Percentiles rank a stretch among this genome's conserved stretches.
phyloP scores from a whole-genome alignment of 2,888 invertebrate genomes.

The Schizaphis graminum region DNA sequence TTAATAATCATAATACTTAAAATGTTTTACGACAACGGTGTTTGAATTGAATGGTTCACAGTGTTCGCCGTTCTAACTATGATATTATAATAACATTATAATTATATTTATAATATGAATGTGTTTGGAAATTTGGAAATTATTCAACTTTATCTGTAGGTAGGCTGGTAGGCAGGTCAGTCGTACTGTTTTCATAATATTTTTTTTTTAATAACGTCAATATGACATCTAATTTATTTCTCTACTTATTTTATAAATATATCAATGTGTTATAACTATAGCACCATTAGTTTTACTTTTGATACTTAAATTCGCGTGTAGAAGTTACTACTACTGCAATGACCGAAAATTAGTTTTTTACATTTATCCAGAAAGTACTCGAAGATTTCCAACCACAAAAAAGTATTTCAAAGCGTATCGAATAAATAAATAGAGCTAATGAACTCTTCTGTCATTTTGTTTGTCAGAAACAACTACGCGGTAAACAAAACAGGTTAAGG shows the following conservation, averaged over 20 bases:
- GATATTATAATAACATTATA: not conserved
- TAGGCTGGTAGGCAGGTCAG: not conserved
- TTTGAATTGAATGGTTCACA: not conserved
- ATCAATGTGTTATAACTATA: not conserved
- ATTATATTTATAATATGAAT: not conserved
- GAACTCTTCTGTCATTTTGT: not conserved
- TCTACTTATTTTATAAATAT: not conserved
- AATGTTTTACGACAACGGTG: not conserved
- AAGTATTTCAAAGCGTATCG: not conserved
- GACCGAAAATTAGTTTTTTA: not conserved
- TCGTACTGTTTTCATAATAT: not conserved
- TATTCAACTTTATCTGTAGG: not conserved
- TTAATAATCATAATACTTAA: not conserved
- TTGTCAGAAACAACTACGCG: not conserved
- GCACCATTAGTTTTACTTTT: not conserved
- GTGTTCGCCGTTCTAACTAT: not conserved
- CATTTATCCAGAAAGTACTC: not conserved
- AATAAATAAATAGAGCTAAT: not conserved
- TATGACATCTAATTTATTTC: not conserved
- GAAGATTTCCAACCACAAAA: not conserved
- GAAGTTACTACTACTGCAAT: not conserved
- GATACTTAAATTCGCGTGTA: not conserved
- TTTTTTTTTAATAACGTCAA: not conserved
- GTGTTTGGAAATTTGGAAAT: not conserved
- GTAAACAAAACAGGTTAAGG: slow-evolving; percentile 4